Percentiles rank a stretch among this genome's conserved stretches.
Evolutionary conservation across 2,113 vertebrate genomes (phyloP).

Genomic region (western clawed frog (Xenopus tropicalis)): UCB_Xtro_10.0 CM004448.2:48909001-48909500

Average conservation of each 20-base stretch:
- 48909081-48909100: too few relatives aligned
- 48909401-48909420: constrained; percentile 51
- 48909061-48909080: too few relatives aligned
- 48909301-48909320: constrained; percentile 40
- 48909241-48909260: constrained; percentile 17
- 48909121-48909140: too few relatives aligned
- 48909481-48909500: constrained; percentile 47
- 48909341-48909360: constrained; percentile 39
- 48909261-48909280: constrained; percentile 17
- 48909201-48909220: background rate
- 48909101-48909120: too few relatives aligned
- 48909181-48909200: background rate
- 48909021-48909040: too few relatives aligned
- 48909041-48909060: too few relatives aligned
- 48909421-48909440: constrained; percentile 54
- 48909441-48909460: constrained; percentile 53
- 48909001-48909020: too few relatives aligned
- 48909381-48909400: constrained; percentile 51
- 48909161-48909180: background rate
- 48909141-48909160: background rate
- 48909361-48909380: constrained; percentile 46
- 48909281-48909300: constrained; percentile 35
- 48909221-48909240: constrained; percentile 9
- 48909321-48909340: constrained; percentile 35
- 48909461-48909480: constrained; percentile 50